Base-by-base conservation (phyloP, 2,113 vertebrate species). In the Phoxinus phoxinus region DNA sequence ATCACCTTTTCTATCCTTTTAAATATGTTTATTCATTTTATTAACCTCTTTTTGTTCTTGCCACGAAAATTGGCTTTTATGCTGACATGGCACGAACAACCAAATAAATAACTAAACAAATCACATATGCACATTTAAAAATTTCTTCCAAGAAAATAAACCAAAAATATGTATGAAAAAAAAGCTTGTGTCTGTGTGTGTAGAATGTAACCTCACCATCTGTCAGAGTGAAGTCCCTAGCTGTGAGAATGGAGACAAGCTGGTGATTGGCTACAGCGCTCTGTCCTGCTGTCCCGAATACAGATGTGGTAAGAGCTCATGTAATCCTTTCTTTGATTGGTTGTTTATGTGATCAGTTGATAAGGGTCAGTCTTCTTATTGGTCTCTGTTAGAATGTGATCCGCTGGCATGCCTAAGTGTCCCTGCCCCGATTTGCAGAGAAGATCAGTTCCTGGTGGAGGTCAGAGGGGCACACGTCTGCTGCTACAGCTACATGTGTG, bases 251-350 rank as follows among this genome's bases (percentile, higher is more conserved):
- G 95, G 92, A 69, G 94, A 98, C 91, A 95, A 96, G 83, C 88
- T 98, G 69, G 91, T 96, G 71, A 92, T 95, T 37, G 96, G 95
- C 71, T 95, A 98, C 87, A 96, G 95, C 0, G 86, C 93, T 37
- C 79, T 96, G 46, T 98, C 97, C 86, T 99, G 98, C 92, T 99
- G 98, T 87, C 97, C 98, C 25, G 96, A 99, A 59, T 97, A 98
- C 87, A 91, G 83, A 89, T 99, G 98, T 92, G 98, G 98, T 99
- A 91, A 95, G 95, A 91, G 21, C 23, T 56, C 8, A 27, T 87
- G 46, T 48, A 65, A 80, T 74, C 12, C 76, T 75, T 8, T 41
- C 69, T 65, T 19, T 12, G 58, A 8, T 80, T 84, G 48, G 13
- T 8, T 51, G 11, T 84, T 56, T 23, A 10, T 44, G 13, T 75